Percentiles rank a stretch among this genome's conserved stretches.
Conservation (phyloP, 1,140 invertebrate genomes). For the Diorhabda elongata region DNA sequence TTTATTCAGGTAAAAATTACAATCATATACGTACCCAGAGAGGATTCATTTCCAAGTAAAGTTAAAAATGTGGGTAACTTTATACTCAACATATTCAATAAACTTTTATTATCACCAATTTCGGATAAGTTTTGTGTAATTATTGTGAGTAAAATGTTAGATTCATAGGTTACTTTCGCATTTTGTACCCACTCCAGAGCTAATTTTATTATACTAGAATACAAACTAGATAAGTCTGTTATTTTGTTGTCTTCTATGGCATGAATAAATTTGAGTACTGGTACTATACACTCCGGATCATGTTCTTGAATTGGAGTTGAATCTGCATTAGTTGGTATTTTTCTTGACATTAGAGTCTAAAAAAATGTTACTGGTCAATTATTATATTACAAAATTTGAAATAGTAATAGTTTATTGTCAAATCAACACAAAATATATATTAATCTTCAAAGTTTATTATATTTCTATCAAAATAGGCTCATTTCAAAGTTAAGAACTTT, state of each 20-base stretch:
- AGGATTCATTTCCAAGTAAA: background rate
- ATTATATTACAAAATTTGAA: background rate
- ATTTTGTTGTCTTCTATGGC: conserved; percentile 49
- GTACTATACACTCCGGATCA: conserved; percentile 48
- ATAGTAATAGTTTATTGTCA: background rate
- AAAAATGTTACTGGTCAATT: background rate
- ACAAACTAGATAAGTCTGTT: conserved; percentile 43
- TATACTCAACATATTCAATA: conserved; percentile 30
- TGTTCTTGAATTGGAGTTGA: conserved; percentile 8
- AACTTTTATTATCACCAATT: conserved; percentile 19
- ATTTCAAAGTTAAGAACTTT: too few species aligned
- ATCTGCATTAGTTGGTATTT: background rate
- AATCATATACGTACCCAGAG: background rate
- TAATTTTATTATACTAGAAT: conserved; percentile 46
- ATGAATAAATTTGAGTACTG: conserved; percentile 53
- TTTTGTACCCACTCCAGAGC: conserved; percentile 50
- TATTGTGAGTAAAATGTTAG: conserved; percentile 35
- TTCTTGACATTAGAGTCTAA: conserved; percentile 6
- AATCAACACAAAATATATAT: background rate
- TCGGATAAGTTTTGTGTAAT: conserved; percentile 29
- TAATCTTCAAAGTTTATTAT: too few species aligned
- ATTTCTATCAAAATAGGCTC: too few species aligned
- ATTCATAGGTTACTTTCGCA: conserved; percentile 35
- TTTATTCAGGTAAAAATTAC: too few species aligned
- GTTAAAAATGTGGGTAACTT: conserved; percentile 35